Conservation (phyloP, 2,797 vertebrate species). For the Esox masquinongy region DNA sequence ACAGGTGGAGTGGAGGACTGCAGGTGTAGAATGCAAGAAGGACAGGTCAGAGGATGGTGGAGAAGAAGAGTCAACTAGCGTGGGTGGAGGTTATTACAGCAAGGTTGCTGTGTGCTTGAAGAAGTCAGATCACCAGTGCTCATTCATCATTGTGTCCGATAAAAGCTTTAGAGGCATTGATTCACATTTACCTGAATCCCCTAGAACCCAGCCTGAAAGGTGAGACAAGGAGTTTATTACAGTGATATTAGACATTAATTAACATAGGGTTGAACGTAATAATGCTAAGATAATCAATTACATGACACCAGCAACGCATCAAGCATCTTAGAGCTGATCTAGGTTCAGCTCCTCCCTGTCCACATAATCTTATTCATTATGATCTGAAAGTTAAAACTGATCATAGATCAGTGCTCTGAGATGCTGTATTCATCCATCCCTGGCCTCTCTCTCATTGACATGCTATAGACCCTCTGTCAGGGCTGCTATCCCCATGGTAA, state of each 20-base stretch:
- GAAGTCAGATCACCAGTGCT: not conserved
- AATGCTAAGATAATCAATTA: not conserved
- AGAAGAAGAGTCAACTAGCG: not conserved
- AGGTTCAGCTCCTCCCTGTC: not conserved
- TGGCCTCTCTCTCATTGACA: not conserved
- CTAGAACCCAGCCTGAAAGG: conserved; percentile 66
- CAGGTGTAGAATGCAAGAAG: not conserved
- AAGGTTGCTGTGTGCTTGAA: not conserved
- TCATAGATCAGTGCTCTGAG: not conserved
- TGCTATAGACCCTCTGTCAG: not conserved
- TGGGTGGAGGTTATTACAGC: not conserved
- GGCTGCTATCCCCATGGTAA: not conserved
- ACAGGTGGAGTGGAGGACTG: not conserved
- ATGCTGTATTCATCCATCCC: not conserved
- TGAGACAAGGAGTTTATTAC: conserved; percentile 43
- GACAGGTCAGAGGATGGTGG: not conserved
- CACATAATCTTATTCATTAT: not conserved
- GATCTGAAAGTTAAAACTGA: not conserved
- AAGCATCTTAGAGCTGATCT: not conserved
- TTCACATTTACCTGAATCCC: conserved; percentile 68
- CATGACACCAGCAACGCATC: not conserved
- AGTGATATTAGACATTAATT: not conserved
- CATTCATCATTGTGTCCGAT: not conserved
- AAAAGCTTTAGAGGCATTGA: not conserved
- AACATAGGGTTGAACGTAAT: not conserved